Evolutionary conservation across 2,888 invertebrate genomes (phyloP), one percentile per base, ranked within the genome.

Genomic region (Drosophila picticornis): DNA sequence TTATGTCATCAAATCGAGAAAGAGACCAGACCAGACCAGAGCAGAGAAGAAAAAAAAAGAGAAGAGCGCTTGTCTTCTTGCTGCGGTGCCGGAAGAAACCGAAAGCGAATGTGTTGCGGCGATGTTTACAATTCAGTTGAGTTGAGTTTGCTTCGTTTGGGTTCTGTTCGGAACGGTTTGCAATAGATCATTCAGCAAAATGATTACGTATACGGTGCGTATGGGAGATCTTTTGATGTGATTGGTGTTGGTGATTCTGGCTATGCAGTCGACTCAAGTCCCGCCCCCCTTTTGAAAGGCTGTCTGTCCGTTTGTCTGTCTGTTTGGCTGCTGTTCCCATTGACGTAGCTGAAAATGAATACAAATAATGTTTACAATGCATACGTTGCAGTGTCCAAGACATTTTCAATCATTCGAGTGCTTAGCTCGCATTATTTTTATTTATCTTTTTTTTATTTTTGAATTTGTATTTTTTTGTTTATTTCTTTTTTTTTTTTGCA

Each of bases 291-390:
- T 55, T 51, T 29, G 7, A 40, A 31, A 29, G 6, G 29, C 43
- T 62, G n/a, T 38, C 48, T 27, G 50, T 13, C 40, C n/a, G 19
- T 40, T 16, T 36, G 16, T 5, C 10, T 34, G 13, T 32, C 38
- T 7, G 22, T 13, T 46, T 46, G 43, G 22, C 11, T 50, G 51
- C 25, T 16, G 22, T 32, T 32, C 60, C 40, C 84, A 80, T 86
- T 86, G 89, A 86, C 85, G 85, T 74, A 82, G 80, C 75, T 71
- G 79, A 72, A 80, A 72, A 75, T 69, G 72, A 70, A 80, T 85
- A 29, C 27, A 22, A 66, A 67, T 2, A 75, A 29, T 53, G 53
- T 53, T 61, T 59, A 57, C 53, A 57, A 53, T 2, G 22, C 25
- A 27, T 71, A 53, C 53, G 29, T 53, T 63, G 32, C 53, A 59